Evolutionary conservation across 2,113 vertebrate genomes (phyloP).

Genomic region (Fulmarus glacialis): DNA sequence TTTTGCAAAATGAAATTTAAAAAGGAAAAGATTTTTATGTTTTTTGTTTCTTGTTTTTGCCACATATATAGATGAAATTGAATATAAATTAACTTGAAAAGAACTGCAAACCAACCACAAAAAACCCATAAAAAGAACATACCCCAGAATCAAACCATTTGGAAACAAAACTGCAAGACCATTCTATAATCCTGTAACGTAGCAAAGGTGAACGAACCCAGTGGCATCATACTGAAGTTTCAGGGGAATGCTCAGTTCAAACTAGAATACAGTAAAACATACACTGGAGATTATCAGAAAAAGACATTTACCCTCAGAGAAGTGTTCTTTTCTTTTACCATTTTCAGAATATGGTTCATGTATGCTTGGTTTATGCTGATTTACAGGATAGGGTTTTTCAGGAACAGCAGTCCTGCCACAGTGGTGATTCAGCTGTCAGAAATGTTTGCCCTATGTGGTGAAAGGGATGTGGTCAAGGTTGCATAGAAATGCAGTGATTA

Average conservation of each 20-base stretch:
- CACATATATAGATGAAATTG: not conserved
- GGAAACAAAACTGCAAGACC: not conserved
- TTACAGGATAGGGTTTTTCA: not conserved
- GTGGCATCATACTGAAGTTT: not conserved
- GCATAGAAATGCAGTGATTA: not conserved
- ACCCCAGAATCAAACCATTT: not conserved
- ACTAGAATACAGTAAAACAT: not conserved
- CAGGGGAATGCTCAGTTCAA: not conserved
- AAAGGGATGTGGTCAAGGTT: not conserved
- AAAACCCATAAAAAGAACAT: not conserved
- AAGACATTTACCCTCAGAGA: not conserved
- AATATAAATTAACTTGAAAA: not conserved
- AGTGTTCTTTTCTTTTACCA: not conserved
- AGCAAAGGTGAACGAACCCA: not conserved
- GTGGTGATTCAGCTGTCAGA: not conserved
- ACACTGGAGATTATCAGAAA: not conserved
- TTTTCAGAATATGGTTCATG: not conserved
- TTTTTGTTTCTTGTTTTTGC: not conserved
- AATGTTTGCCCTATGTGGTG: not conserved
- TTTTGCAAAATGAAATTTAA: not conserved
- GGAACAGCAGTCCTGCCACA: not conserved
- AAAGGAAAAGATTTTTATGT: not conserved
- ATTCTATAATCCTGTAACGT: not conserved
- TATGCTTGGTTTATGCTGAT: not conserved
- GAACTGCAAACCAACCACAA: not conserved